phyloP scores from a whole-genome alignment of 2,113 vertebrate species.

The Notothenia coriiceps region DNA sequence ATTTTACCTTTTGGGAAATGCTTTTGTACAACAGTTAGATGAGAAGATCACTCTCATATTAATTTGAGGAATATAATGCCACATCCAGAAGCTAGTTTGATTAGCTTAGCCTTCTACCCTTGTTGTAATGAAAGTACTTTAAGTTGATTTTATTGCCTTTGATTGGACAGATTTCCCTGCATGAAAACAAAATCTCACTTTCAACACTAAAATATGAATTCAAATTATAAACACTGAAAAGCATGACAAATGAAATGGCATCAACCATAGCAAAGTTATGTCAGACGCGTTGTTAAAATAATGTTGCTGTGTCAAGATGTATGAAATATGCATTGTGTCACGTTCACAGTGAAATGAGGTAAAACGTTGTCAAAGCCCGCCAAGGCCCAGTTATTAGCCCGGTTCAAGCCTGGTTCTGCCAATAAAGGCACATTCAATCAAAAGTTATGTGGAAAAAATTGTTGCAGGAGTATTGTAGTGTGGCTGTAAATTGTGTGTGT shows the following conservation, averaged over 20 bases:
- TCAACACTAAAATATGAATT: neutral
- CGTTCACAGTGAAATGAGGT: slow-evolving; percentile 53
- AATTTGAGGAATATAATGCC: neutral
- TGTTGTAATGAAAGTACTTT: neutral
- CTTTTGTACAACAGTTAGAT: slow-evolving; percentile 3
- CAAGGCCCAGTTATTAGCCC: slow-evolving; percentile 56
- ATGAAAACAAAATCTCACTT: neutral
- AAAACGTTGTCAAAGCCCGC: slow-evolving; percentile 61
- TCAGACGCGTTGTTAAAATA: slow-evolving; percentile 9
- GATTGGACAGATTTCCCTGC: no score
- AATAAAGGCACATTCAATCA: slow-evolving; percentile 67
- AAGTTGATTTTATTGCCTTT: neutral
- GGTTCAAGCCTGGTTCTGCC: slow-evolving; percentile 39
- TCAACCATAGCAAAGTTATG: slow-evolving; percentile 19
- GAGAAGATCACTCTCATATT: neutral
- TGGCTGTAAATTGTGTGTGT: slow-evolving; percentile 75
- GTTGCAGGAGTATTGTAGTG: slow-evolving; percentile 76
- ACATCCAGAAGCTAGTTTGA: neutral
- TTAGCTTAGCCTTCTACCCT: neutral
- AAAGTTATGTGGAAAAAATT: slow-evolving; percentile 78
- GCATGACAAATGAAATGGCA: slow-evolving; percentile 8
- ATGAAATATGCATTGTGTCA: slow-evolving; percentile 27
- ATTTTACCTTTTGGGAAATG: neutral
- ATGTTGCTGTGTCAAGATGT: slow-evolving; percentile 38
- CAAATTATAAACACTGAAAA: neutral